phyloP scores from a whole-genome alignment of 2,888 invertebrate species.

The Rhimphoctona megacephalus region DNA sequence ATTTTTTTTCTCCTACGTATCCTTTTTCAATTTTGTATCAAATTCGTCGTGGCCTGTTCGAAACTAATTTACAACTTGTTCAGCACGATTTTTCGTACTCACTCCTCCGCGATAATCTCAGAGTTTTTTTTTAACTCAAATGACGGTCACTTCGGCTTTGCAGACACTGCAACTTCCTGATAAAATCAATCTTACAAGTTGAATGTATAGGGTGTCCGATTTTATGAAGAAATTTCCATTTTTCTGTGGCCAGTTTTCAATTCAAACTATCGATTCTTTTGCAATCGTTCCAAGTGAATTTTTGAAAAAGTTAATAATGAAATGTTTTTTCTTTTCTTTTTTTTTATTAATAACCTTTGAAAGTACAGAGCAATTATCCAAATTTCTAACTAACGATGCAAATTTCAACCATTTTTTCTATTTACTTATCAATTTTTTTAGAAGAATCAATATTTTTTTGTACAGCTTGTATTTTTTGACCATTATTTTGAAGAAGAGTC shows the following conservation, averaged over 20 bases:
- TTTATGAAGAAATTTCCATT: neutral
- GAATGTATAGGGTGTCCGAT: neutral
- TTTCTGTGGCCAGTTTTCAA: neutral
- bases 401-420: too few species aligned
- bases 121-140: constrained; percentile 20
- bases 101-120: constrained; percentile 18
- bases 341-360: neutral
- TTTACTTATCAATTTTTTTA: too few species aligned
- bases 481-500: neutral
- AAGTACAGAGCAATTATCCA: neutral
- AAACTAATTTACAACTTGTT: neutral
- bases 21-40: neutral
- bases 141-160: constrained; percentile 36
- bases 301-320: too few species aligned
- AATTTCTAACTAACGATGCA: too few species aligned
- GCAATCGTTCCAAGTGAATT: neutral
- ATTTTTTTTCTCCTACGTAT: neutral
- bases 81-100: constrained; percentile 4
- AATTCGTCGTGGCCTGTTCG: neutral
- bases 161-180: constrained; percentile 61
- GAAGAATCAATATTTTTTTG: neutral
- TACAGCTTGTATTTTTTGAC: neutral
- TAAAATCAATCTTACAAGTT: constrained; percentile 45
- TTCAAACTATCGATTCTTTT: neutral
- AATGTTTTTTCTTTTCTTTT: neutral